Conservation (phyloP, 2,113 vertebrate genomes). For the Orcinus orca region DNA sequence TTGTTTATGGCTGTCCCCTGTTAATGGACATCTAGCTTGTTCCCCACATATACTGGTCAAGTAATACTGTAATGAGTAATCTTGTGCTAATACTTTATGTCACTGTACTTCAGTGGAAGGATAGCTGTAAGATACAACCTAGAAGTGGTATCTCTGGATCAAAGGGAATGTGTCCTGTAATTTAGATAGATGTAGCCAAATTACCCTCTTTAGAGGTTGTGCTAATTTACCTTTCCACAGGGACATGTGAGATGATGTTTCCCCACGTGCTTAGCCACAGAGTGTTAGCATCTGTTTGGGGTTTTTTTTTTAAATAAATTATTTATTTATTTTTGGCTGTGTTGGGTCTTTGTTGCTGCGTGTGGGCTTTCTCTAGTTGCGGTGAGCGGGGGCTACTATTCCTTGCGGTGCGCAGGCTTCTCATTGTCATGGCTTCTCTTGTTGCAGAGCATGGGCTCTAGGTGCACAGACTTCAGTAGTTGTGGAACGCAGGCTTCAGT, state of each 20-base stretch:
- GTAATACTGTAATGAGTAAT: background rate
- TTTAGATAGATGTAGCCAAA: background rate
- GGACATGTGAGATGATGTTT: background rate
- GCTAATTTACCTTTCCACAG: background rate
- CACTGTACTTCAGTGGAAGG: background rate
- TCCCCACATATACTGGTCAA: background rate
- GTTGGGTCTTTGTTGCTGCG: too few species aligned
- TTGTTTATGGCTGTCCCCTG: background rate
- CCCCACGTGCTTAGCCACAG: background rate
- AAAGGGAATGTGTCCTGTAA: background rate
- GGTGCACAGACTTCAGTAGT: too few species aligned
- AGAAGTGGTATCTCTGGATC: background rate
- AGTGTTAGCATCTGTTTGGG: background rate
- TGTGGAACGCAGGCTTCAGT: too few species aligned
- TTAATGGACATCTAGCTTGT: background rate
- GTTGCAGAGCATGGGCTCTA: too few species aligned
- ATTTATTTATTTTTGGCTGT: too few species aligned
- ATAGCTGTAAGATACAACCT: background rate
- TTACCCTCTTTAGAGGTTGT: background rate
- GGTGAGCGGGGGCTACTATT: too few species aligned
- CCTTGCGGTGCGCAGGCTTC: too few species aligned
- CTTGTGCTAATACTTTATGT: background rate
- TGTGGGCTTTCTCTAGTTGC: too few species aligned
- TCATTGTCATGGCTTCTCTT: too few species aligned
- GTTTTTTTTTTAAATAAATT: too few species aligned